Conservation (phyloP, 2,888 invertebrate genomes). For the Orthosia cruda region DNA sequence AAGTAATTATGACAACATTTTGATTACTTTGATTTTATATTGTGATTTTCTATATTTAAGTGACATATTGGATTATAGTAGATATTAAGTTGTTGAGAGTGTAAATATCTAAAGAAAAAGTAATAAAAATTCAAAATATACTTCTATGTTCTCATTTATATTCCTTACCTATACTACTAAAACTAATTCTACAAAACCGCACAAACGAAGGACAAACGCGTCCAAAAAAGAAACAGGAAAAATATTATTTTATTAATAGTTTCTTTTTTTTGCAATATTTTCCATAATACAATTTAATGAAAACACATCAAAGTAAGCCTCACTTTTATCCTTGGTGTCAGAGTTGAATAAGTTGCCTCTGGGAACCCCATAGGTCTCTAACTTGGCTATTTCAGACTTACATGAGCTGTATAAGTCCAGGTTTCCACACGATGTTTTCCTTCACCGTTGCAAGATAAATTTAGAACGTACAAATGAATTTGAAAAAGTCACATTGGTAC, state of each 20-base stretch:
- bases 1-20: constrained; percentile 75
- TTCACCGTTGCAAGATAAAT: no score
- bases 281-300: no score
- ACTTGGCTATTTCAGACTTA: no score
- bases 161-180: neutral
- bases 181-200: neutral
- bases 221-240: neutral
- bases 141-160: constrained; percentile 52
- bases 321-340: neutral
- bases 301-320: neutral
- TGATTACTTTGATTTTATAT: constrained; percentile 83
- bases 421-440: no score
- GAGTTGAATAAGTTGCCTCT: no score
- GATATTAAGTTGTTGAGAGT: constrained; percentile 82
- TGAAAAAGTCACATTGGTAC: no score
- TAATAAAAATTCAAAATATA: constrained; percentile 85
- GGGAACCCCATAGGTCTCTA: no score
- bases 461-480: no score
- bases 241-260: no score
- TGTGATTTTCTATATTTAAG: constrained; percentile 87
- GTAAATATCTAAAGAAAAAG: constrained; percentile 85
- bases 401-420: no score
- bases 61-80: constrained; percentile 83
- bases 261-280: no score
- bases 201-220: neutral